phyloP scores from a whole-genome alignment of 2,113 vertebrate genomes.

The Hydrolagus affinis region DNA sequence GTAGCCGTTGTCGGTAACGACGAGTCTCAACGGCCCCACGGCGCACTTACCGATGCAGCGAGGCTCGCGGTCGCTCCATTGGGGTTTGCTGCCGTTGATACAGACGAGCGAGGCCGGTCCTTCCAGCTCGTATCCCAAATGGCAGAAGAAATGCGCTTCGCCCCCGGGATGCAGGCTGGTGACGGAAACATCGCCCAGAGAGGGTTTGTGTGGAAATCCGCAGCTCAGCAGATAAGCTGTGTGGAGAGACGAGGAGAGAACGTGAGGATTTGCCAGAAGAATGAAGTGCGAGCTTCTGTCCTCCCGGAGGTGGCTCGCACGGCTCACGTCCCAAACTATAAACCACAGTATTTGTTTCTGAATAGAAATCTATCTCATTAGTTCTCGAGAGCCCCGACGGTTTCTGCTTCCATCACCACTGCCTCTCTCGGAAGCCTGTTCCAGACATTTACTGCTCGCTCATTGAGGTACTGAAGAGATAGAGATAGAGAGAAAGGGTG shows the following conservation, averaged over 20 bases:
- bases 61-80: conserved; percentile 76
- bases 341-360: too few species aligned
- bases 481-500: too few species aligned
- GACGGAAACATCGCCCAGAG: conserved; percentile 74
- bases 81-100: conserved; percentile 79
- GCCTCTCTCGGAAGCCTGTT: too few species aligned
- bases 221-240: conserved; percentile 83
- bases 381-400: too few species aligned
- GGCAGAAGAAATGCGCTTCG: conserved; percentile 73
- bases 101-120: conserved; percentile 65
- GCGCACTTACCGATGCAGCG: conserved; percentile 63
- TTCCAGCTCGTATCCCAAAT: conserved; percentile 73
- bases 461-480: too few species aligned
- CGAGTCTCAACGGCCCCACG: too few species aligned
- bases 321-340: too few species aligned
- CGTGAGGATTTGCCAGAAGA: neutral
- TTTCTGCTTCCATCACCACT: too few species aligned
- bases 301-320: too few species aligned
- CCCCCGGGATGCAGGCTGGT: conserved; percentile 82
- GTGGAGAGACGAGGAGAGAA: conserved; percentile 25
- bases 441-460: too few species aligned
- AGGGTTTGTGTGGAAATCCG: conserved; percentile 67
- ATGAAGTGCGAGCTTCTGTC: neutral
- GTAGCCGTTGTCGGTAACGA: too few species aligned
- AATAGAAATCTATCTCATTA: too few species aligned